Percentiles rank a stretch among this genome's conserved stretches.
Conservation (phyloP, 2,797 vertebrate genomes). For the Pseudochirops corinnae region DNA sequence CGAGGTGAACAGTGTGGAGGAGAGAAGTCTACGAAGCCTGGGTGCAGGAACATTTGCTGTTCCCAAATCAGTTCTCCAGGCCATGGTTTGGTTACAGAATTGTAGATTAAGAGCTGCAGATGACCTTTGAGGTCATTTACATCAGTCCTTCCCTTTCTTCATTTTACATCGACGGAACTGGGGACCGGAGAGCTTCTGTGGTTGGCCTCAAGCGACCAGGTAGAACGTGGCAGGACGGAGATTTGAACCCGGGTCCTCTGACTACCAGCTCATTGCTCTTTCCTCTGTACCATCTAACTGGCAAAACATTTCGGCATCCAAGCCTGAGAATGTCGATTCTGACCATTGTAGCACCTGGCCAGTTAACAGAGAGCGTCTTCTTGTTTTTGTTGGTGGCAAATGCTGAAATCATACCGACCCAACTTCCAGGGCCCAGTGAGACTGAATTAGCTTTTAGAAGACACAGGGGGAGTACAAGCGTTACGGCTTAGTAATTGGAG, state of each 20-base stretch:
- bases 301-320: accelerated
- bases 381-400: not conserved
- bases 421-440: not conserved
- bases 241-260: not conserved
- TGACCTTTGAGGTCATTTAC: not conserved
- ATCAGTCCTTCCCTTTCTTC: not conserved
- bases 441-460: constrained; percentile 54
- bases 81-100: constrained; percentile 1
- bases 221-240: not conserved
- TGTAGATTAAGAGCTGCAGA: constrained; percentile 31
- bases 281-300: not conserved
- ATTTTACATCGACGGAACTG: not conserved
- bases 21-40: not conserved
- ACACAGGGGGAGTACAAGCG: constrained; percentile 7
- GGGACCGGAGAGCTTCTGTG: not conserved
- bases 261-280: not conserved
- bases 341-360: not conserved
- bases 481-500: not conserved
- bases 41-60: not conserved
- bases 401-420: not conserved
- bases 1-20: not conserved
- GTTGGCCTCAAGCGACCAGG: accelerated
- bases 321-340: not conserved
- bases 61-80: not conserved
- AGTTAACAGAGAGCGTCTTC: not conserved